Base-by-base conservation (phyloP, 2,113 vertebrate species). In the Gavialis gangeticus region DNA sequence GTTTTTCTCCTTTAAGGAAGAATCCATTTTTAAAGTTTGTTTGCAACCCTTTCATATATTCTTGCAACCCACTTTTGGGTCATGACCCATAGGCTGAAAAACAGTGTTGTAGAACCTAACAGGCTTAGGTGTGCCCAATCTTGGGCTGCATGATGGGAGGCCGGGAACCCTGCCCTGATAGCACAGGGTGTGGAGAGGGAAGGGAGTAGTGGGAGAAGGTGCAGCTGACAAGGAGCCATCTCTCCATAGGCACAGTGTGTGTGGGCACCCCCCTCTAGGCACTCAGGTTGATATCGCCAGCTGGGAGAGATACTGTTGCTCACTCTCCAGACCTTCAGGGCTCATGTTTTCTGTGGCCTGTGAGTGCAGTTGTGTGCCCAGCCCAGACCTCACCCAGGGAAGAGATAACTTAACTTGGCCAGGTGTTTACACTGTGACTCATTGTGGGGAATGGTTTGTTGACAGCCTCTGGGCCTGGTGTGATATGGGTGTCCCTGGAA, bases 361-460 rank as follows among this genome's bases (percentile, higher is more conserved):
- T 8, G 73, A 54, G 14, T 34, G 12, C 54, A 25, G 62, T 12
- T 1, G 1, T 2, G 24, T 46, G 9, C 28, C 17, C 21, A 58
- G 12, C 76, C 37, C 0, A 0, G 16, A 19, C 30, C 73, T 79
- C 0, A 0, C 17, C n/a, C 24, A 1, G 2, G 1, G 2, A 55
- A 46, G 66, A 22, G 10, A 1, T 79, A 24, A 85, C 21, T 30
- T 30, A 56, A 28, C 15, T 54, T 16, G 25, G 24, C 13, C 46
- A 54, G 37, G 46, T 17, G 16, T 15, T 67, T 28, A 28, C 24
- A 27, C 55, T 54, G 2, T 54, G 0, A 0, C 46, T 7, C 58
- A 82, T 30, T 28, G 64, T 21, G 62, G n/a, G 76, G 10, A 55
- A 17, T 18, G 82, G 46, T 25, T 60, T 21, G 63, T 21, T 55